Base-by-base conservation (phyloP, 2,113 vertebrate genomes). In the Python bivittatus region DNA sequence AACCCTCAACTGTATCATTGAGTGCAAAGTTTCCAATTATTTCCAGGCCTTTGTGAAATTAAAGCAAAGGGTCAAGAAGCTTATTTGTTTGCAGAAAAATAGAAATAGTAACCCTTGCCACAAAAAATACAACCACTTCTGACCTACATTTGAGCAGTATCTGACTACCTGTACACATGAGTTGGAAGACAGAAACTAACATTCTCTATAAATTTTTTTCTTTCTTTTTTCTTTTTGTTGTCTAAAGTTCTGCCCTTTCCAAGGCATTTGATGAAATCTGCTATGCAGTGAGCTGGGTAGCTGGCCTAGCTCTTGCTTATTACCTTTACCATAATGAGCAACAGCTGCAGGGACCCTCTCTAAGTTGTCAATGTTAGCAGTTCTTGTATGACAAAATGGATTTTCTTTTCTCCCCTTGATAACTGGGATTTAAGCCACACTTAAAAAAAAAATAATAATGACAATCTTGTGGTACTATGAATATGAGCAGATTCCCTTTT, bases 291-390 rank as follows among this genome's bases (percentile, higher is more conserved):
- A 72, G 38, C 12, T 44, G 84, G 0, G 2, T 27, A 33, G 38
- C 84, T 92, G 22, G n/a, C 4, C 29, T 6, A 91, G 6, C 3
- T 91, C 8, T 85, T 92, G 72, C 53, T 86, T 58, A 4, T 38
- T 92, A 0, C 60, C 20, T 89, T 3, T 11, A 90, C n/a, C 79
- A 86, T 88, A 54, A 88, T 4, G 17, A 57, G 17, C 23, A 53
- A 7, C 56, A 91, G 87, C 89, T 56, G 11, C 52, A 91, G 33
- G 84, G 17, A 58, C 1, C 0, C 7, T 38, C 42, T 90, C 85
- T 84, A 90, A 52, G 33, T 90, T 92, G 52, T n/a, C 54, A 86
- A 54, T 25, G 64, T 27, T 22, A 90, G n/a, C 25, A 33, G 10
- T 84, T 56, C 54, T 15, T 54, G 48, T 79, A 8, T 22, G 52